Conservation (phyloP, 2,113 vertebrate genomes). For the Hippocampus abdominalis region DNA sequence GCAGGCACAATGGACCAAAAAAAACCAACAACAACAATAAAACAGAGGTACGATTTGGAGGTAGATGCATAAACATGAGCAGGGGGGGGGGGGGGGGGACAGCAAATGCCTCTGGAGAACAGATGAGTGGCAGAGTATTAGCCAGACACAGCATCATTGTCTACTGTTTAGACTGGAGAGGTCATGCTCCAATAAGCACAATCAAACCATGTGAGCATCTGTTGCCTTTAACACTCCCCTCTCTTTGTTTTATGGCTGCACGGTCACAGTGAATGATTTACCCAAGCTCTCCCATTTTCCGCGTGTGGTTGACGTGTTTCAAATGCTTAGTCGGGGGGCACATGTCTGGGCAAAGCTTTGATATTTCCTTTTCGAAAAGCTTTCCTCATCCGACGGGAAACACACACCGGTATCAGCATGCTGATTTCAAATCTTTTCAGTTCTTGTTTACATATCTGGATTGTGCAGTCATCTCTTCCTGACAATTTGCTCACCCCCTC, state of each 20-base stretch:
- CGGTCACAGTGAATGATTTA: constrained; percentile 57
- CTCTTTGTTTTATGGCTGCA: constrained; percentile 39
- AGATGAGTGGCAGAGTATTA: constrained; percentile 52
- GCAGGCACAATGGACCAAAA: background rate
- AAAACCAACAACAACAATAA: background rate
- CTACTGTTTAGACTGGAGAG: constrained; percentile 25
- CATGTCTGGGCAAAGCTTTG: constrained; percentile 27
- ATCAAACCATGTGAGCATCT: constrained; percentile 57
- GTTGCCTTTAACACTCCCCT: constrained; percentile 47
- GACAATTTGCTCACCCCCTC: background rate
- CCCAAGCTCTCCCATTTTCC: constrained; percentile 44
- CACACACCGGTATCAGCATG: constrained; percentile 42
- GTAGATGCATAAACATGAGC: constrained; percentile 34
- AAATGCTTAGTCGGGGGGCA: constrained; percentile 37
- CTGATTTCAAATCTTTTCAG: constrained; percentile 41
- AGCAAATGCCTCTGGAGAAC: constrained; percentile 47
- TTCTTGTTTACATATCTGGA: constrained; percentile 64
- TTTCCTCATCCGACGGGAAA: constrained; percentile 47
- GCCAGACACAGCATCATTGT: constrained; percentile 47
- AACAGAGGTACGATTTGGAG: constrained; percentile 25
- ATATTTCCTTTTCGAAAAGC: constrained; percentile 38
- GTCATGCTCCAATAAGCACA: constrained; percentile 61
- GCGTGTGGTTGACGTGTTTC: constrained; percentile 47
- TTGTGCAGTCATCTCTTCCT: constrained; percentile 54
- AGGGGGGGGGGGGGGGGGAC: background rate